Base-by-base conservation (phyloP, 1,140 invertebrate species). In the Potamilus streckersoni region DNA sequence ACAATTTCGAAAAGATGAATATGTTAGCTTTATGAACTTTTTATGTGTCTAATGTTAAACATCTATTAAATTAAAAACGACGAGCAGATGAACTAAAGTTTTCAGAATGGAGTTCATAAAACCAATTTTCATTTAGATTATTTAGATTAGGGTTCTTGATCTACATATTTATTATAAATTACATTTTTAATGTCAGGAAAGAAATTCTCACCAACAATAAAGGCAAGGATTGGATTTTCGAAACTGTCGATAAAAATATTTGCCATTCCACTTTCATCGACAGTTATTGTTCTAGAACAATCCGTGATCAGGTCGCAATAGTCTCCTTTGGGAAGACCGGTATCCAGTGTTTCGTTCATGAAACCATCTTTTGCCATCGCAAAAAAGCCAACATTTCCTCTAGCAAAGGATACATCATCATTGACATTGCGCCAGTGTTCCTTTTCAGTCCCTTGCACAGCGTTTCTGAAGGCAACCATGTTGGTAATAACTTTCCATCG, bases 251-350 rank as follows among this genome's bases (percentile, higher is more conserved):
- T 92, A 56, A 86, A 76, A 78, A 96, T 92, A 49, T 89, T 79
- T 12, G 93, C 95, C 15, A 86, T 90, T 3, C 95, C 93, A 79
- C 92, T 87, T 23, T 83, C 76, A 19, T 91, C 91, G 8, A 96
- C 95, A 0, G 77, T 88, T 0, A 96, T 89, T 0, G 87, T 89
- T 82, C 93, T 94, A 17, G 94, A 95, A 62, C 87, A 88, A 20
- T 95, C 95, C 11, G 93, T 93, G 69, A 96, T 95, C 1, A 97
- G 91, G 83, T 97, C 95, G 85, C 96, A 97, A 85, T 97, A 97
- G 0, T 74, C 90, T 12, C 95, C 96, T 80, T 92, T 89, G 0
- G 94, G 92, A 19, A 97, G 86, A 56, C 94, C 94, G 2, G 94
- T 95, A 88, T 73, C 23, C n/a, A 86, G 57, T 31, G 49, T 73